These are phyloP conservation scores for Romanogobio albipinnatus DNA, from an alignment of 2,113 vertebrate species.

Conservation along the genomic window DNA sequence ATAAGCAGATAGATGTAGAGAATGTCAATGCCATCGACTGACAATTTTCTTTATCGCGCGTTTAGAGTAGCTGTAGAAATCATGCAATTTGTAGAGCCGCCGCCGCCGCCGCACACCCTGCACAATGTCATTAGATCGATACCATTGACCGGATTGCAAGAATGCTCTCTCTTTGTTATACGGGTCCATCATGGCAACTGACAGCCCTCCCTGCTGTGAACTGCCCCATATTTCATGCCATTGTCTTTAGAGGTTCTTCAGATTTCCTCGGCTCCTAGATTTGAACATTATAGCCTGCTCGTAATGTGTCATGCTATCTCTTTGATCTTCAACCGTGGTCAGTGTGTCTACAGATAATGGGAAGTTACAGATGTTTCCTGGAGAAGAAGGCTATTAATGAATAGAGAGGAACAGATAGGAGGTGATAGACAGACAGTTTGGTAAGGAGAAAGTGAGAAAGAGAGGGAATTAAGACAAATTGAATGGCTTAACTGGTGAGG, in stretches of 20 bases:
- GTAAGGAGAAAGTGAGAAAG: background rate
- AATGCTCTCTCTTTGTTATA: slow-evolving; percentile 14
- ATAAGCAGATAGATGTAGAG: slow-evolving; percentile 22
- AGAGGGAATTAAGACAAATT: background rate
- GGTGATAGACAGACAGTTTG: background rate
- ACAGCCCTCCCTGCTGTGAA: background rate
- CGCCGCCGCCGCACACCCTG: background rate
- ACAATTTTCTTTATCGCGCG: slow-evolving; percentile 44
- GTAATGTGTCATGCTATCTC: background rate
- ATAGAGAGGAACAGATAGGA: background rate
- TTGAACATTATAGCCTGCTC: background rate
- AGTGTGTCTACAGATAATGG: background rate
- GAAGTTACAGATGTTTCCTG: background rate
- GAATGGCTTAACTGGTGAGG: background rate
- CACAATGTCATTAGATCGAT: slow-evolving; percentile 55
- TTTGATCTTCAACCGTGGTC: slow-evolving; percentile 20
- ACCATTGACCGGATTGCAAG: slow-evolving; percentile 17
- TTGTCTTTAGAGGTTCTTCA: slow-evolving; percentile 30
- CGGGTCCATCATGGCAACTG: background rate
- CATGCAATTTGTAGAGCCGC: slow-evolving; percentile 35
- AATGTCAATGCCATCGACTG: slow-evolving; percentile 45
- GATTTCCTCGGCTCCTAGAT: background rate
- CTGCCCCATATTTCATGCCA: background rate
- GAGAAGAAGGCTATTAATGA: slow-evolving; percentile 2
- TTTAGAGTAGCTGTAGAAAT: slow-evolving; percentile 47